Evolutionary conservation across 2,797 vertebrate genomes (phyloP).

Genomic region (Gymnodraco acuticeps): DNA sequence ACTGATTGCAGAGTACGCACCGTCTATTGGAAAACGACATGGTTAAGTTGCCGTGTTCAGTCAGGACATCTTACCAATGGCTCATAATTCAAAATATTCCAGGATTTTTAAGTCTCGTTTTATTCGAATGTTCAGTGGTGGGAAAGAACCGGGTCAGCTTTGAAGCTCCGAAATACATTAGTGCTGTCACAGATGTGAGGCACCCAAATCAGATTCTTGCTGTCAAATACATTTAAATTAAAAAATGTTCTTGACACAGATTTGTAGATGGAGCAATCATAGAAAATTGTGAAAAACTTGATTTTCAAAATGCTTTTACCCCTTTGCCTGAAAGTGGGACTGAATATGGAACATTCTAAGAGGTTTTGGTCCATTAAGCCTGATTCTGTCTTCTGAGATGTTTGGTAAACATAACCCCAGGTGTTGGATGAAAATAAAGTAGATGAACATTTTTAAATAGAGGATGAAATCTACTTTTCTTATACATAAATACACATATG

Average conservation of each 20-base stretch:
- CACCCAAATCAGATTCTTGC: not conserved
- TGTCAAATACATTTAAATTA: constrained; percentile 4
- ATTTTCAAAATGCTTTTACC: not conserved
- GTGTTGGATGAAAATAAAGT: constrained; percentile 23
- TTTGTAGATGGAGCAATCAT: constrained; percentile 1
- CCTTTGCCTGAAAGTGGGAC: not conserved
- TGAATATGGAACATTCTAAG: not conserved
- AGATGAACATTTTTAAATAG: not conserved
- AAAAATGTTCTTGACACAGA: not conserved
- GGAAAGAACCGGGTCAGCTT: constrained; percentile 3
- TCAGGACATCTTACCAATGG: not conserved
- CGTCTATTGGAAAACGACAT: constrained; percentile 9
- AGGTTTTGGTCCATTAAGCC: not conserved
- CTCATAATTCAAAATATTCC: not conserved
- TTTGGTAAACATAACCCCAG: constrained; percentile 30
- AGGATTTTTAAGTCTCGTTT: not conserved
- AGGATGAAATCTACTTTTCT: not conserved
- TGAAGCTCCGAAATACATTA: constrained; percentile 10
- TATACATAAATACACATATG: not conserved
- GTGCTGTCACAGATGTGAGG: not conserved
- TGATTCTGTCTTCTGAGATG: constrained; percentile 9
- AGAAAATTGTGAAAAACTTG: not conserved
- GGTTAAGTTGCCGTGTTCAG: not conserved
- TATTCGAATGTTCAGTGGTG: not conserved
- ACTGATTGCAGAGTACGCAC: not conserved